Conservation (phyloP, 1,140 invertebrate species). For the Hylaeus anthracinus region DNA sequence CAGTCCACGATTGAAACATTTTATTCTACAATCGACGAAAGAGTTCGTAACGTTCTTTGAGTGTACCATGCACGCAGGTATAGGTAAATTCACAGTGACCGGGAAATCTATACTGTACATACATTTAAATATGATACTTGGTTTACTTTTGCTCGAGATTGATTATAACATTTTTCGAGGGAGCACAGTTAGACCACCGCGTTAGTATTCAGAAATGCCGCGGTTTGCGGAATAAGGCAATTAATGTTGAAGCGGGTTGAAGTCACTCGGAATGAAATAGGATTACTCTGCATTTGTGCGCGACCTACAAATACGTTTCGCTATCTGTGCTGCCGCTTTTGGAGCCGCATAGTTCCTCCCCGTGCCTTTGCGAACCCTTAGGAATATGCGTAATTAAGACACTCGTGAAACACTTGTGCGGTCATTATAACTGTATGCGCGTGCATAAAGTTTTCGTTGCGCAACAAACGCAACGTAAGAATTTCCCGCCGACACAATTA, state of each 20-base stretch:
- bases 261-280: conserved; percentile 60
- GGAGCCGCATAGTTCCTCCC: background rate
- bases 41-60: no score
- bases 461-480: conserved; percentile 16
- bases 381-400: conserved; percentile 62
- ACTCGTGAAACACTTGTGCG: conserved; percentile 38
- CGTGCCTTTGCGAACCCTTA: conserved; percentile 33
- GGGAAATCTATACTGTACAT: no score
- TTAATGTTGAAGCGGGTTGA: conserved; percentile 54
- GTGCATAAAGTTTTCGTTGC: conserved; percentile 10
- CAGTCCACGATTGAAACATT: no score
- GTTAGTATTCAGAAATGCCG: conserved; percentile 16
- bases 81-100: no score
- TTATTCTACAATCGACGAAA: no score
- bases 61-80: no score
- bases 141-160: background rate
- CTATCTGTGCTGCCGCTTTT: background rate
- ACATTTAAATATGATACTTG: background rate
- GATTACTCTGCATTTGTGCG: conserved; percentile 52
- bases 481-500: conserved; percentile 26
- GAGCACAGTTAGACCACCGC: conserved; percentile 7
- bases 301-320: conserved; percentile 51
- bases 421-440: conserved; percentile 21
- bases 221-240: conserved; percentile 33
- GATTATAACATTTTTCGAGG: background rate